Evolutionary conservation across 2,113 vertebrate species (phyloP), one percentile per base, ranked within the genome.

Genomic region (Crotalus helleri): DNA sequence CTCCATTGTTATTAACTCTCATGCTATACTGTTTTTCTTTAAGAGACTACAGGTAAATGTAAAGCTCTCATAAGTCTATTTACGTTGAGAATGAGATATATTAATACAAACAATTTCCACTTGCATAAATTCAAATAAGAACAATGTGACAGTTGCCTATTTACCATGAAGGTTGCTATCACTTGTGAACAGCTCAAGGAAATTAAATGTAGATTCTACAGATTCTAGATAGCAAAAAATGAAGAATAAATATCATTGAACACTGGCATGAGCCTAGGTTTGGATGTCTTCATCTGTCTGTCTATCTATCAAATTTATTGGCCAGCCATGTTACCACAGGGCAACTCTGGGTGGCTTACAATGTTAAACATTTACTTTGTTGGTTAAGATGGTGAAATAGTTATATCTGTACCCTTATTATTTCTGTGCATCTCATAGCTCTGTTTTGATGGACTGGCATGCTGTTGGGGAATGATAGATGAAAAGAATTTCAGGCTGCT

Each of bases 1-100:
- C 21, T 85, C 93, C 61, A 15, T 10, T 33, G 91, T 90, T 85
- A 51, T 24, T n/a, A 19, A 39, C 21, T 90, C 15, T 1, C 90
- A 86, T 92, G 86, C 57, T 92, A 1, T 91, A 94, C 54, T 92
- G 81, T 85, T 87, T 87, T 87, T 87, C 24, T 26, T 95, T 88
- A 29, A 51, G 49, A 74, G 89, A 9, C n/a, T 55, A 46, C 64
- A 92, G n/a, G 64, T 69, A 88, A 88, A 55, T 13, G 19, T 33
- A 90, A 61, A 61, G 69, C 26, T 90, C 19, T 54, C 17, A n/a
- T 88, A 74, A 57, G 13, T 33, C 55, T 49, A 74, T 49, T 49
- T 91, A 13, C n/a, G 91, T 4, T 9, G 55, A 10, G n/a, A 90
- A 87, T 21, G 55, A 29, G 11, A 23, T 53, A 44, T 29, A 64